Base-by-base conservation (phyloP, 2,113 vertebrate species). In the Rhabdornis inornatus region DNA sequence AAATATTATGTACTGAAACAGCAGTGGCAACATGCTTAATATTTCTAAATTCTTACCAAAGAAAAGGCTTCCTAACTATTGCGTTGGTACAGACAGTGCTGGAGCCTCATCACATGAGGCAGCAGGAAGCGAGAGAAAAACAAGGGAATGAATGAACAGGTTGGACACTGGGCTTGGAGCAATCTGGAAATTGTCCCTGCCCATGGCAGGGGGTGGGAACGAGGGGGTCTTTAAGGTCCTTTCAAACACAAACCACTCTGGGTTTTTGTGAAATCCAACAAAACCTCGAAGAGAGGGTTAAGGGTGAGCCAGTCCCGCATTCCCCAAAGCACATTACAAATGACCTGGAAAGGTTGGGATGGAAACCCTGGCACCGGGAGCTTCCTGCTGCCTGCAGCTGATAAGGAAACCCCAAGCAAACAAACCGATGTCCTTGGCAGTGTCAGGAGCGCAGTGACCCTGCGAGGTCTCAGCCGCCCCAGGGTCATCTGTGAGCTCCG, bases 401-500 rank as follows among this genome's bases (percentile, higher is more conserved):
- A 83, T 86, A 74, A 95, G 76, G 80, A 83, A 86, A 30, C 19
- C 33, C n/a, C n/a, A 3, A 22, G 59, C 40, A 40, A 72, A 65
- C 40, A n/a, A 50, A 52, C 7, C 0, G 22, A 18, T 33, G 30
- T 76, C 49, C 33, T 7, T 22, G 35, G 11, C 33, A 2, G 13
- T 55, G 50, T 23, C n/a, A 3, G 0, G 14, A 89, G 28, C 3
- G 10, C 74, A 23, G 2, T 0, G 27, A 9, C 21, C 42, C 50
- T 30, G 49, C 14, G 5, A 57, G 84, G n/a, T 59, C 82, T 37
- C 49, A 21, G 77, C 56, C 2, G 1, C 12, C 7, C 25, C 11
- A 3, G 52, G 63, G 42, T 33, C 71, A 30, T 16, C 56, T 1
- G 18, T 0, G 9, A 82, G 47, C 61, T 40, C n/a, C 0, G 4